Evolutionary conservation across 2,797 vertebrate species (phyloP), one percentile per base, ranked within the genome.

Genomic region (Hyperoplus immaculatus): DNA sequence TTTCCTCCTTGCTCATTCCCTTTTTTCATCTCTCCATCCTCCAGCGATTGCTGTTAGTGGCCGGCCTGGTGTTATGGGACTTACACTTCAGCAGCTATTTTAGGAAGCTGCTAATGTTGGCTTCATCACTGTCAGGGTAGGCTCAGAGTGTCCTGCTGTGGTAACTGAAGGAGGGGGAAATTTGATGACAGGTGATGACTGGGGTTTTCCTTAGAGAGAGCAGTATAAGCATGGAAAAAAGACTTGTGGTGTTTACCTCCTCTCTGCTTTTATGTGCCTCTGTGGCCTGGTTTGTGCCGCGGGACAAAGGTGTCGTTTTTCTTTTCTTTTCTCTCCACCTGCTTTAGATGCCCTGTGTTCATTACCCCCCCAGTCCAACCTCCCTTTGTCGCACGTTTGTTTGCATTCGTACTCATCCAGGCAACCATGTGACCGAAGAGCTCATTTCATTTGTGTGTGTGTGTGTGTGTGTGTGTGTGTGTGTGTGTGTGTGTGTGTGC

Each of bases 51-150:
- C 69, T 81, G 46, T 54, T 69, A 76, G 68, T 65, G 66, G 51
- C 68, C 61, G 8, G 67, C 50, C 49, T 6, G 14, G 70, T 62
- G 61, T 80, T 60, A 15, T 21, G 73, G 67, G 83, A 74, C 75
- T 5, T 70, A 77, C 74, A 80, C 75, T 75, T 75, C n/a, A 3
- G 55, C 57, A 45, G 49, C 78, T 90, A 82, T 87, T 90, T 91
- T 86, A 74, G 67, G 83, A 87, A 42, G 65, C 61, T 57, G 56
- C 65, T 50, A 76, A 70, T 67, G 73, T 72, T 59, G 60, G 72
- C 54, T 66, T 66, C 21, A 43, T 79, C 38, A 0, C 61, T 50
- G 73, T 75, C 57, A 38, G 59, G 69, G 47, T 59, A 41, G 38
- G 63, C 61, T 77, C 79, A 82, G 63, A 78, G 72, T 79, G 72